These are phyloP conservation scores for Augochlorella aurata DNA, from an alignment of 2,888 invertebrate genomes.

Conservation along the genomic window DNA sequence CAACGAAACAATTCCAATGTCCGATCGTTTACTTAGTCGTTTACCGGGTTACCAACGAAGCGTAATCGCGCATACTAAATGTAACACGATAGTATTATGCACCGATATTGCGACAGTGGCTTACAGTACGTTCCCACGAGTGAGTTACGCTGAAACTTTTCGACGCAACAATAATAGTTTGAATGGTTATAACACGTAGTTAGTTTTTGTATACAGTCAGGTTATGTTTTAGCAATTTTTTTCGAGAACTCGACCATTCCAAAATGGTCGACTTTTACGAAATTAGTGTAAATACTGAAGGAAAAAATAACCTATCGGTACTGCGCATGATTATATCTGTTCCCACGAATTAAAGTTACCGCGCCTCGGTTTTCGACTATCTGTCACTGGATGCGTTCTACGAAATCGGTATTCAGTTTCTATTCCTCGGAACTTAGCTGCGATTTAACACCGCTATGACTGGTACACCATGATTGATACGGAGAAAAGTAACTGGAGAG, in stretches of 20 bases:
- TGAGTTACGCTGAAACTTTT: neutral
- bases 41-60: neutral
- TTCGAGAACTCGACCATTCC: neutral
- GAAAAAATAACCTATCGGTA: no score
- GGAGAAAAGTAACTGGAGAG: neutral
- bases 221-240: neutral
- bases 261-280: neutral
- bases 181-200: no score
- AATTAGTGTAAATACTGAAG: no score
- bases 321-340: no score
- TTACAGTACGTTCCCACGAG: neutral
- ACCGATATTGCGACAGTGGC: neutral
- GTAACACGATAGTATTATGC: neutral
- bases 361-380: neutral
- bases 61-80: neutral
- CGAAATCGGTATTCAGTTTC: neutral
- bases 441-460: neutral
- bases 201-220: neutral
- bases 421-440: neutral
- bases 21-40: neutral
- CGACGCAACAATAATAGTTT: no score
- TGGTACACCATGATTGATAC: neutral
- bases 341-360: slow-evolving; percentile 11
- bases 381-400: neutral
- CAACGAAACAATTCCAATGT: neutral